phyloP scores from a whole-genome alignment of 92 coral and sea anemone species.

The Paramuricea clavata region DNA sequence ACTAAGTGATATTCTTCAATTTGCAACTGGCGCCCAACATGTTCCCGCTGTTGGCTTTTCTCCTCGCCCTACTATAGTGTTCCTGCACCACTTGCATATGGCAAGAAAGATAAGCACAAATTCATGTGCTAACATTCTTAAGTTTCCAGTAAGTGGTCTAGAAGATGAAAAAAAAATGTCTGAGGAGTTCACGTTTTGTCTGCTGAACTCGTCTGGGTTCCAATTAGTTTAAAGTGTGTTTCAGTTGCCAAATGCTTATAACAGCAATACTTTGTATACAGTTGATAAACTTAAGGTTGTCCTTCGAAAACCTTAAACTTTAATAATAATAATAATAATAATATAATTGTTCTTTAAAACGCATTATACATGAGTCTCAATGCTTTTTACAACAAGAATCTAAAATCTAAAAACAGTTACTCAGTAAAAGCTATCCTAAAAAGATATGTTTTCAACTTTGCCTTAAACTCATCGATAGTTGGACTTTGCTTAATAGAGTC shows the following conservation, averaged over 20 bases:
- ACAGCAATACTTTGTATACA: too few relatives aligned
- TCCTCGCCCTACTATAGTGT: constrained; percentile 63
- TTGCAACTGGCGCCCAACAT: constrained; percentile 69
- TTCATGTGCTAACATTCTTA: constrained; percentile 65
- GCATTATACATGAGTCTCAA: too few relatives aligned
- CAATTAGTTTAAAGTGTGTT: constrained; percentile 49
- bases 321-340: too few relatives aligned
- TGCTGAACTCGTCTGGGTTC: constrained; percentile 68
- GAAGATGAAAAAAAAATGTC: constrained; percentile 48
- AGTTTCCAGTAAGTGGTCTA: constrained; percentile 61
- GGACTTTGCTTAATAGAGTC: too few relatives aligned
- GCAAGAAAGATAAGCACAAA: constrained; percentile 53
- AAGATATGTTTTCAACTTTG: too few relatives aligned
- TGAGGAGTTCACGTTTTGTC: constrained; percentile 64
- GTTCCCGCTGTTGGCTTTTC: constrained; percentile 66
- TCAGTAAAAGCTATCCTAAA: too few relatives aligned
- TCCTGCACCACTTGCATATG: constrained; percentile 36
- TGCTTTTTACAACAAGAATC: too few relatives aligned
- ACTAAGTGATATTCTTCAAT: constrained; percentile 65
- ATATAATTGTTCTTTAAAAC: too few relatives aligned
- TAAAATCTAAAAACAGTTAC: too few relatives aligned
- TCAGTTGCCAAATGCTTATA: background rate
- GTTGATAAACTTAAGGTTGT: too few relatives aligned
- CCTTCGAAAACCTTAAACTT: too few relatives aligned
- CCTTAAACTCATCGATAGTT: too few relatives aligned